A percentile compares a stretch with the other conserved stretches of the same genome.
Conservation (phyloP, 2,113 vertebrate genomes). For the Apistogramma diplotaenia region DNA sequence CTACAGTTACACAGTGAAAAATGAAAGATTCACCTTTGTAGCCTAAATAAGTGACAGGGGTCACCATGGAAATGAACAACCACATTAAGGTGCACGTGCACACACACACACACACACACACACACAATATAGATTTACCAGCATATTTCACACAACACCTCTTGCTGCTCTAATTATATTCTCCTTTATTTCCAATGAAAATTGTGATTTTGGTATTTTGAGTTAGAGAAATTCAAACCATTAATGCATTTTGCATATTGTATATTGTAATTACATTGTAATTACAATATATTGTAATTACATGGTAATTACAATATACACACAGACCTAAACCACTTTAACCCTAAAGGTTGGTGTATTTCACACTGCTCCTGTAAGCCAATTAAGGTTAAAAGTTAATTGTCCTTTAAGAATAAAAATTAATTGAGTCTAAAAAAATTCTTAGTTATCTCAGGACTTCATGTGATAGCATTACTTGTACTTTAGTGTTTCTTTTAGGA, state of each 20-base stretch:
- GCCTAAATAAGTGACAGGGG: not conserved
- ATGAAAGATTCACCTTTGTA: not conserved
- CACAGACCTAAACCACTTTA: conserved; percentile 8
- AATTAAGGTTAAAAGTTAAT: conserved; percentile 68
- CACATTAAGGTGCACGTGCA: not conserved
- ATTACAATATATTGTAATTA: conserved; percentile 76
- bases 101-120: not conserved
- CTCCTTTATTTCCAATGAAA: conserved; percentile 59
- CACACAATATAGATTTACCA: conserved; percentile 59
- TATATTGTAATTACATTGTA: conserved; percentile 75
- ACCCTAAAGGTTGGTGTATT: conserved; percentile 58
- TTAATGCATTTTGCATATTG: conserved; percentile 54
- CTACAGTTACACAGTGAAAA: not conserved
- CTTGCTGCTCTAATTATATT: conserved; percentile 50
- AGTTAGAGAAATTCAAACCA: conserved; percentile 62
- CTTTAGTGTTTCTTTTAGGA: conserved; percentile 63
- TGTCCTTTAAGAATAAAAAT: conserved; percentile 61
- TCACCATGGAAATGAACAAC: not conserved
- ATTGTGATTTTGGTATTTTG: conserved; percentile 72
- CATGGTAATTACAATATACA: conserved; percentile 70
- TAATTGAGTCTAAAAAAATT: conserved; percentile 37
- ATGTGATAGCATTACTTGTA: conserved; percentile 59
- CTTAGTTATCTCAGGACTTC: conserved; percentile 35
- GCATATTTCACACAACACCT: conserved; percentile 48
- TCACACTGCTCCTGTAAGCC: conserved; percentile 27